phyloP scores from a whole-genome alignment of 1,140 invertebrate genomes.

The Scaptodrosophila lebanonensis region DNA sequence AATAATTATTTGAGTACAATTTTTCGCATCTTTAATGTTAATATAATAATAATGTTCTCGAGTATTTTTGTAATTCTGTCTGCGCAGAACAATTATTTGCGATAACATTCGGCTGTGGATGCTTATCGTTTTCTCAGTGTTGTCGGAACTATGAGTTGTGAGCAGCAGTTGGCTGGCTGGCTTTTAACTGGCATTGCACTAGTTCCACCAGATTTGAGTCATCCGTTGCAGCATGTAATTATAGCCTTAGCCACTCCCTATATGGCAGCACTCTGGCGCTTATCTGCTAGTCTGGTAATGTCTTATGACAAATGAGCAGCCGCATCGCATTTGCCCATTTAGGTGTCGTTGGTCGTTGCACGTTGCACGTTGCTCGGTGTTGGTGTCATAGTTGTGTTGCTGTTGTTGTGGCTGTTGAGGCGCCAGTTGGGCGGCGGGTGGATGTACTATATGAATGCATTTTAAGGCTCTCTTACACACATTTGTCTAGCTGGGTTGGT shows the following conservation, averaged over 20 bases:
- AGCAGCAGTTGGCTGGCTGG: too few species aligned
- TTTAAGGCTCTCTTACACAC: constrained; percentile 41
- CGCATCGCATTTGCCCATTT: constrained; percentile 18
- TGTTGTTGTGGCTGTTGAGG: not conserved
- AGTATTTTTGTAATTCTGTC: too few species aligned
- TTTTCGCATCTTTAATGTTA: too few species aligned
- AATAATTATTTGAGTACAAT: too few species aligned
- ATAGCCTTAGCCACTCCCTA: constrained; percentile 26
- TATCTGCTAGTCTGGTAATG: constrained; percentile 36
- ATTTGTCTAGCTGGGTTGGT: constrained; percentile 28
- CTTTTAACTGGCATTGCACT: not conserved
- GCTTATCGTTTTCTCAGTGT: too few species aligned
- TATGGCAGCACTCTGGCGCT: constrained; percentile 4
- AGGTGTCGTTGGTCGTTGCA: constrained; percentile 6
- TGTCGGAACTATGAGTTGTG: too few species aligned
- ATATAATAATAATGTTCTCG: too few species aligned
- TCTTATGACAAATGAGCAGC: constrained; percentile 57
- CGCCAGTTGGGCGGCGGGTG: constrained; percentile 9
- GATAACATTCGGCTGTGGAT: too few species aligned
- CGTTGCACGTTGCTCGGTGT: too few species aligned
- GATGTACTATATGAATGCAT: too few species aligned
- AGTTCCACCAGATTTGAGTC: constrained; percentile 14
- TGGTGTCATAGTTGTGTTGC: too few species aligned
- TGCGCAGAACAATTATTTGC: too few species aligned
- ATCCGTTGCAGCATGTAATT: constrained; percentile 6